Base-by-base conservation (phyloP, 2,113 vertebrate genomes). In the Lamprologus tigripictilis region DNA sequence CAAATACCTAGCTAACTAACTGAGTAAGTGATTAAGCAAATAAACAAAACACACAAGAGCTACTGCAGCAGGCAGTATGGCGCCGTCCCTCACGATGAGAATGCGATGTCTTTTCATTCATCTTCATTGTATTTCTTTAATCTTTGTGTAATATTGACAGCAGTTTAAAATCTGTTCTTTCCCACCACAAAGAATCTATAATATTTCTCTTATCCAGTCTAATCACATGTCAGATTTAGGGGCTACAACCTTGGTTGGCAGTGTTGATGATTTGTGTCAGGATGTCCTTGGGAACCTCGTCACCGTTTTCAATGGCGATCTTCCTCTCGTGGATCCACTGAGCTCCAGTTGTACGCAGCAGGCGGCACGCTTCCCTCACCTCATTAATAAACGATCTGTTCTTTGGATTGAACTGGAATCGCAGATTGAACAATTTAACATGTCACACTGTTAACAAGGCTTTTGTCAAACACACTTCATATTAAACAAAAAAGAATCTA, bases 181-280 rank as follows among this genome's bases (percentile, higher is more conserved):
- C 57, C 14, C 14, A 0, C 0, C 26, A 61, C 5, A 61, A 45
- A 42, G n/a, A 42, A 1, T 0, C n/a, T 26, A 16, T 4, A 42
- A 6, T 42, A 26, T 16, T 42, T 0, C 13, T 6, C 12, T 23
- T 42, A 17, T 19, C 8, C 1, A 19, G 57, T 19, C 16, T 10
- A 19, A 6, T 73, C 33, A 40, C 0, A 16, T 45, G 8, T 26
- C 13, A 45, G 57, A 5, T 19, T 53, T 19, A 13, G 3, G n/a
- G 28, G 2, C 0, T 12, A 4, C 28, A 6, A 94, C 95, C 94
- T 92, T 89, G 94, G 94, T 93, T 95, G 19, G 92, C 94, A 83
- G 94, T 88, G 91, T 98, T 98, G 90, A 99, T 96, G 53, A 99
- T 98, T 89, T 98, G 97, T 0, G 97, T 98, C 21, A 99, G 97